Evolutionary conservation across 2,113 vertebrate genomes (phyloP).

Genomic region (Thoracochromis brauschi): DNA sequence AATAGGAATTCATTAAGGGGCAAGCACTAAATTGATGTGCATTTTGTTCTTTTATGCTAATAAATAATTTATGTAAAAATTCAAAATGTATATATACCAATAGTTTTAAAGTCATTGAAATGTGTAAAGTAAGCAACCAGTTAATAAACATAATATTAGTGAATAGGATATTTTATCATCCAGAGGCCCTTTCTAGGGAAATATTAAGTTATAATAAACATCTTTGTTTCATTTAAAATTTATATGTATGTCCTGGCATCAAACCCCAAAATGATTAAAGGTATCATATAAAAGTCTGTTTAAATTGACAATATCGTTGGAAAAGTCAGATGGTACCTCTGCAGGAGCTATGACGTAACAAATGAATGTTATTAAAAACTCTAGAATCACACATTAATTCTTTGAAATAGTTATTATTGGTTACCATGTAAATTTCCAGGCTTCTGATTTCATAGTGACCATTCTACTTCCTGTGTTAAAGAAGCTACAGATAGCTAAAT

Average conservation of each 20-base stretch:
- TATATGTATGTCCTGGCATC: rapidly evolving
- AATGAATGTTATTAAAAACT: neutral
- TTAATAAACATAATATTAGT: neutral
- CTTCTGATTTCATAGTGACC: neutral
- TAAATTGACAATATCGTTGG: neutral
- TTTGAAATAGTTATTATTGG: neutral
- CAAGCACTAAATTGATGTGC: neutral
- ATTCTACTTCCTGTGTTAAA: neutral
- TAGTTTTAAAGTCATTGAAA: neutral
- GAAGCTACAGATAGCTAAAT: neutral
- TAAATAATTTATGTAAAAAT: neutral
- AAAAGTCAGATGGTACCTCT: neutral
- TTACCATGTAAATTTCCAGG: neutral
- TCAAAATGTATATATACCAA: neutral
- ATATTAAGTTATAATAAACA: neutral
- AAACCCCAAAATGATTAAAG: neutral
- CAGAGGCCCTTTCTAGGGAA: neutral
- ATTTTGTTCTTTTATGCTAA: neutral
- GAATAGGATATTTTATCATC: neutral
- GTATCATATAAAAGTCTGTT: neutral
- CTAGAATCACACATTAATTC: neutral
- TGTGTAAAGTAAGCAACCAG: neutral
- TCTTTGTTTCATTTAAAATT: neutral
- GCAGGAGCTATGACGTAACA: neutral
- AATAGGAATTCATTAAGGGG: neutral